phyloP scores from a whole-genome alignment of 2,797 vertebrate species.

The Aldrovandia affinis region DNA sequence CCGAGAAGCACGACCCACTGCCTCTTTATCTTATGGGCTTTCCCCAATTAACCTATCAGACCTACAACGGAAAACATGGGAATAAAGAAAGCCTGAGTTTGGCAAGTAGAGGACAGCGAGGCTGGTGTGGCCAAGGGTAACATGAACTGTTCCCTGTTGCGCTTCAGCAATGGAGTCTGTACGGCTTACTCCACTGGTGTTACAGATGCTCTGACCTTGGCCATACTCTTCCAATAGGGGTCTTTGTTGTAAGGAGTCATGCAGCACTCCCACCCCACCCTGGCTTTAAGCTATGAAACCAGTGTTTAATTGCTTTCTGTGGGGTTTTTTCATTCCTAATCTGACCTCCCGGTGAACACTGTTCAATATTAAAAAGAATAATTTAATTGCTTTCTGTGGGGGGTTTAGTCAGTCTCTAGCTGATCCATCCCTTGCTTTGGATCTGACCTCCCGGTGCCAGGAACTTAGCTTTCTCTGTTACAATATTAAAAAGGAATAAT shows the following conservation, averaged over 20 bases:
- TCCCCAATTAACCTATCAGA: background rate
- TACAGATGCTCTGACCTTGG: background rate
- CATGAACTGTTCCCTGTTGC: background rate
- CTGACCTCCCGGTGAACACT: background rate
- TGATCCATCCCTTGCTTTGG: conserved; percentile 3
- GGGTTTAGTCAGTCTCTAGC: background rate
- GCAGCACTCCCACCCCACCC: background rate
- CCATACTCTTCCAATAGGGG: background rate
- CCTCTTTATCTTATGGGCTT: background rate
- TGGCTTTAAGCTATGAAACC: background rate
- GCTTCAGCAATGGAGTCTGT: background rate
- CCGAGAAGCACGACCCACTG: background rate
- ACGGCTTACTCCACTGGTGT: background rate
- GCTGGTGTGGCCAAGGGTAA: background rate
- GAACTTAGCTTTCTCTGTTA: background rate
- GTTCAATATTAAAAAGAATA: background rate
- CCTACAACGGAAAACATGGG: background rate
- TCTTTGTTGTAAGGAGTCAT: background rate
- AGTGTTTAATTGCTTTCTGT: no score
- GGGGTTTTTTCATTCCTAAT: conserved; percentile 10
- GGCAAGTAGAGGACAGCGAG: background rate
- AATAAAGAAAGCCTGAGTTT: background rate
- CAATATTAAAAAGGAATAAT: conserved; percentile 5
- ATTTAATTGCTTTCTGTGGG: background rate
- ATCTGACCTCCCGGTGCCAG: background rate